Evolutionary conservation across 2,797 vertebrate genomes (phyloP).

Genomic region (Siniperca scherzeri): DNA sequence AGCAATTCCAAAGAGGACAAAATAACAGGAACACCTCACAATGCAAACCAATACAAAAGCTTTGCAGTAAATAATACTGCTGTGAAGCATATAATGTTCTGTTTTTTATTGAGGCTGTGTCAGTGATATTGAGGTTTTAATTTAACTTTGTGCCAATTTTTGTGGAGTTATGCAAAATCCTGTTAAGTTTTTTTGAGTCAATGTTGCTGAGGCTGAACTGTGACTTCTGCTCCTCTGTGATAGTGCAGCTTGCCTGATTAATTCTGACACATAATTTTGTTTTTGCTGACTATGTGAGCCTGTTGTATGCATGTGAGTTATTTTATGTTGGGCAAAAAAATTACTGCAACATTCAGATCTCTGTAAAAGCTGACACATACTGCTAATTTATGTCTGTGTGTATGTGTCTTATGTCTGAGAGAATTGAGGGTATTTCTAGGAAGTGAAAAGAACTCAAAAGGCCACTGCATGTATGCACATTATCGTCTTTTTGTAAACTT

Average conservation of each 20-base stretch:
- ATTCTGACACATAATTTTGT: neutral
- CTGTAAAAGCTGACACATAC: neutral
- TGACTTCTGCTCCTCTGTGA: neutral
- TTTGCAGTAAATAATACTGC: neutral
- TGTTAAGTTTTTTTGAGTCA: neutral
- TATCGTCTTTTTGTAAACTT: conserved; percentile 20
- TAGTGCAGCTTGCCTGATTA: neutral
- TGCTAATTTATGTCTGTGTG: neutral
- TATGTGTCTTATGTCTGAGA: neutral
- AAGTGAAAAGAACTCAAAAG: neutral
- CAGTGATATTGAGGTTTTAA: neutral
- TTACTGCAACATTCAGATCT: neutral
- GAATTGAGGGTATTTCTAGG: neutral
- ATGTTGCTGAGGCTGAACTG: neutral
- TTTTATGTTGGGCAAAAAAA: neutral
- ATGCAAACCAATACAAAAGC: conserved; percentile 9
- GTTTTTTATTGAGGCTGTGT: neutral
- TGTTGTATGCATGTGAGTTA: neutral
- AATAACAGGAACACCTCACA: conserved; percentile 19
- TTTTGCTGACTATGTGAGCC: neutral
- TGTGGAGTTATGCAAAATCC: neutral
- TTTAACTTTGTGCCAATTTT: neutral
- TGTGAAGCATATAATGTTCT: neutral
- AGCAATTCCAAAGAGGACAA: neutral
- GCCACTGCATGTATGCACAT: neutral